phyloP scores from a whole-genome alignment of 2,797 vertebrate species.

The Acrossocheilus wenchowensis region DNA sequence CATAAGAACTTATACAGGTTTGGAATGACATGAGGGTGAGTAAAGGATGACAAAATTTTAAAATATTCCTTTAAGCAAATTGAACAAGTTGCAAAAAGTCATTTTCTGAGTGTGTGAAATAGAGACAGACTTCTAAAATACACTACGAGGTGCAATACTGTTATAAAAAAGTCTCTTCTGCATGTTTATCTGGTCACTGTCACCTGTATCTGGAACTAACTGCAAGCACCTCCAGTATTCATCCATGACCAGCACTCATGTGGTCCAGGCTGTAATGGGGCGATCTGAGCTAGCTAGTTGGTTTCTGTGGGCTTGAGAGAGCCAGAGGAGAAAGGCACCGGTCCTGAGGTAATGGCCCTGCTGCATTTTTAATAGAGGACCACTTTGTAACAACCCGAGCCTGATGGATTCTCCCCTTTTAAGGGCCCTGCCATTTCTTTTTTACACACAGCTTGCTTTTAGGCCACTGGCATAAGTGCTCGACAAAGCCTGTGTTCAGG shows the following conservation, averaged over 20 bases:
- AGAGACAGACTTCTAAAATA: not conserved
- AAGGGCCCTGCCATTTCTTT: conserved; percentile 73
- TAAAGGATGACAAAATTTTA: not conserved
- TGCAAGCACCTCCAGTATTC: conserved; percentile 1
- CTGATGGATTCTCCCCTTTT: conserved; percentile 82
- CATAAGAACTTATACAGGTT: not conserved
- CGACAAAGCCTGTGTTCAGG: conserved; percentile 65
- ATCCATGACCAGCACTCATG: conserved; percentile 26
- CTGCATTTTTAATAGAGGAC: conserved; percentile 85
- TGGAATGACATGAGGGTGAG: not conserved
- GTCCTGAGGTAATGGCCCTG: conserved; percentile 80
- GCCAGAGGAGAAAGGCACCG: conserved; percentile 69
- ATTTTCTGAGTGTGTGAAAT: not conserved
- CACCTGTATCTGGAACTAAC: not conserved
- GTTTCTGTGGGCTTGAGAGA: conserved; percentile 64
- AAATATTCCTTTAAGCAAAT: not conserved
- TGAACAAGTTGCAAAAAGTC: not conserved
- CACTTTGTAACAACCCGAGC: conserved; percentile 81
- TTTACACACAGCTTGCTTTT: conserved; percentile 63
- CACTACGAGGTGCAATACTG: not conserved
- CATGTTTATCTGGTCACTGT: not conserved
- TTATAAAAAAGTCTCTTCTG: not conserved
- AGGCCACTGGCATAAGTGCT: conserved; percentile 63
- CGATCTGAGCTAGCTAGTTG: conserved; percentile 27
- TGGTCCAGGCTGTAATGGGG: conserved; percentile 33